Evolutionary conservation across 1,140 invertebrate species (phyloP), one percentile per base, ranked within the genome.

Genomic region (Megathymus violae): DNA sequence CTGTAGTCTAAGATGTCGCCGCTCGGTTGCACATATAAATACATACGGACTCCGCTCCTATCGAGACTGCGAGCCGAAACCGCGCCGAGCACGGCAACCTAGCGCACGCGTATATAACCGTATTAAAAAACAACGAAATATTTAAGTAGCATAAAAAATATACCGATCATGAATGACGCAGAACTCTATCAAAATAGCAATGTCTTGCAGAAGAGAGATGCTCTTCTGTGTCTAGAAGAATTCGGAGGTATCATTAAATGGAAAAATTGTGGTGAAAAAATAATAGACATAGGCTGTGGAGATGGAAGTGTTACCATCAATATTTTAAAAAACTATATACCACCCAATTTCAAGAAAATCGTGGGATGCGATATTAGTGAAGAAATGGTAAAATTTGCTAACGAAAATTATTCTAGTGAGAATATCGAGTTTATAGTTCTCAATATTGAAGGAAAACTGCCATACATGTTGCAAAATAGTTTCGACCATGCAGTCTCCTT

Each of bases 261-360:
- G 94, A 89, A 91, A 44, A 71, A 82, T 3, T 85, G 89, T 17
- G 91, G 91, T 1, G 84, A 85, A 22, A 91, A 90, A 38, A 85
- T 96, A 0, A 86, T 97, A 58, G 96, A 97, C 73, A 93, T 97
- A 10, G 96, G 96, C 0, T 96, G 95, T 50, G 96, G 96, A 0
- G 94, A 95, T 11, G 96, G 96, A 0, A 92, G 94, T 67, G 94
- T 97, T 4, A 95, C 95, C 0, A 92, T 92, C 9, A 92, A 94
- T 15, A 81, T 96, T n/a, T 84, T 97, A 6, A 81, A 94, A 43
- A 94, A 94, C 0, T 88, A 92, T 61, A 71, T 97, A n/a, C 94
- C 95, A 0, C 69, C 77, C 1, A 82, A 90, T 7, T 92, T 88
- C 7, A 75, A 82, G 1, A 82, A 81, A 47, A 44, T 94, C 1